Evolutionary conservation across 1,140 invertebrate genomes (phyloP).

Genomic region (Campoletis sonorensis): DNA sequence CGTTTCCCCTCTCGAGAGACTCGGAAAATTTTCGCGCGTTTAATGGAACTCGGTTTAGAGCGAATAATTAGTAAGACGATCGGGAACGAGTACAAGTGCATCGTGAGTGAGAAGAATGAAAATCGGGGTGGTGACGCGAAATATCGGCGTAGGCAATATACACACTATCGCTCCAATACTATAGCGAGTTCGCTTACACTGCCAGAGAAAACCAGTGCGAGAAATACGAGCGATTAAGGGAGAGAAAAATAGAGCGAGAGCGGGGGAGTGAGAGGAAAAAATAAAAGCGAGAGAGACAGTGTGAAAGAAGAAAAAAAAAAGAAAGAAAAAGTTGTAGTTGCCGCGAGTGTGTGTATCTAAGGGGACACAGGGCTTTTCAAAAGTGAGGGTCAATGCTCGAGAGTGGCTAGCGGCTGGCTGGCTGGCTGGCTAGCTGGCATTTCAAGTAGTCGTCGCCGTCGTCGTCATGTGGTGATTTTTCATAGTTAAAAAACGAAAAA

Average conservation of each 20-base stretch:
- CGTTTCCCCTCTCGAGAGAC: not conserved
- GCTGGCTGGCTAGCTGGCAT: conserved; percentile 51
- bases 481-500: not conserved
- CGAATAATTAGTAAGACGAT: not conserved
- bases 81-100: not conserved
- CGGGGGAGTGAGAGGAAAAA: conserved; percentile 42
- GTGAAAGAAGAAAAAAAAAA: conserved; percentile 51
- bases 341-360: conserved; percentile 33
- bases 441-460: conserved; percentile 48
- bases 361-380: conserved; percentile 53
- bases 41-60: not conserved
- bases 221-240: conserved; percentile 37
- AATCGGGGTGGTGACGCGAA: conserved; percentile 21
- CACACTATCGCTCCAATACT: not conserved
- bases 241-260: conserved; percentile 21
- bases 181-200: conserved; percentile 21
- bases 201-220: conserved; percentile 48
- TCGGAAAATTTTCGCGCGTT: conserved; percentile 14
- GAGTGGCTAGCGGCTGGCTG: conserved; percentile 57
- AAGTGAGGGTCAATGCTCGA: conserved; percentile 56
- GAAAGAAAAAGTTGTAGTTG: conserved; percentile 57
- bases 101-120: not conserved
- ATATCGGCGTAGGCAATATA: conserved; percentile 17
- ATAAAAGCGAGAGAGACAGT: conserved; percentile 48
- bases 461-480: conserved; percentile 30